Evolutionary conservation across 2,888 invertebrate species (phyloP).

Genomic region (Byasa hedistus): DNA sequence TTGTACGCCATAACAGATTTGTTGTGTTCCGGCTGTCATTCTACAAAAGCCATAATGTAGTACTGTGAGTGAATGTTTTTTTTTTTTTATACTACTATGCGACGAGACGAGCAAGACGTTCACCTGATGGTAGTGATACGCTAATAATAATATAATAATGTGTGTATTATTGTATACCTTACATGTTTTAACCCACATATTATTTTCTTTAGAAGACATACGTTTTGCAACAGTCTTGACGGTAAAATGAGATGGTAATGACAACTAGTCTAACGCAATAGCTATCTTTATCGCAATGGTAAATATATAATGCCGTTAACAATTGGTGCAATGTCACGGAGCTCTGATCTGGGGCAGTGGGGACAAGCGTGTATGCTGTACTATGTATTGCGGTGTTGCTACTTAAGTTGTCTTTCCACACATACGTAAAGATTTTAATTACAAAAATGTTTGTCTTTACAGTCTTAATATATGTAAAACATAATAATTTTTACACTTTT

Average conservation of each 20-base stretch:
- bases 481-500: no score
- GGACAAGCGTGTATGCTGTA: constrained; percentile 34
- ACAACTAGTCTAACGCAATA: constrained; percentile 25
- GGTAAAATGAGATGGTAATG: constrained; percentile 21
- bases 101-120: no score
- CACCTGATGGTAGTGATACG: no score
- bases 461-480: no score
- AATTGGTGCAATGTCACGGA: constrained; percentile 57
- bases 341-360: constrained; percentile 58
- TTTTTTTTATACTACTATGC: no score
- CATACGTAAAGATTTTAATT: neutral
- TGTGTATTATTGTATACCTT: no score
- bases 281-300: constrained; percentile 41
- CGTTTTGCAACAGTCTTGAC: constrained; percentile 4
- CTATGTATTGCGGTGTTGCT: constrained; percentile 32
- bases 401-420: constrained; percentile 10
- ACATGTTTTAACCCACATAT: no score
- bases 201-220: neutral
- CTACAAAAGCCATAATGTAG: no score
- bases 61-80: no score
- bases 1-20: no score
- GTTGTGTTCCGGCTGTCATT: no score
- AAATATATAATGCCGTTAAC: constrained; percentile 40
- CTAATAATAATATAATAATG: no score
- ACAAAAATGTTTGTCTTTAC: neutral